These are phyloP conservation scores for Oryctes rhinoceros DNA, from an alignment of 1,140 invertebrate genomes.

Conservation along the genomic window DNA sequence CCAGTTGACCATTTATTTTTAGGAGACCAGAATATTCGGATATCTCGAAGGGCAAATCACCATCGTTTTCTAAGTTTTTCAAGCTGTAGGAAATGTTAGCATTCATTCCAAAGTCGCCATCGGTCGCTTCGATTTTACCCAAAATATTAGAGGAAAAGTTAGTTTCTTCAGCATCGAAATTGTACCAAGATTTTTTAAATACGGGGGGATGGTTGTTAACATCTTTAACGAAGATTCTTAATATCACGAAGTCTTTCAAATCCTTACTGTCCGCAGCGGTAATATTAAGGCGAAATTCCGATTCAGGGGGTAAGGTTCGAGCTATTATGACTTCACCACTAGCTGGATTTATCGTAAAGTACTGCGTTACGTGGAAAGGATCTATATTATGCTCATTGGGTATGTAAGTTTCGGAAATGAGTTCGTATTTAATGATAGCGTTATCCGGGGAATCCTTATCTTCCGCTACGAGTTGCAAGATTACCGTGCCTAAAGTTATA, in stretches of 20 bases:
- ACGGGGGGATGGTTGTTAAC: conserved; percentile 87
- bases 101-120: conserved; percentile 80
- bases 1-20: conserved; percentile 77
- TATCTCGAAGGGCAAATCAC: conserved; percentile 77
- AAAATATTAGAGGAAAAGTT: conserved; percentile 73
- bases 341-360: conserved; percentile 77
- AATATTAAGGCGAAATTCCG: conserved; percentile 79
- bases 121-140: conserved; percentile 74
- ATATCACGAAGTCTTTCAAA: conserved; percentile 72
- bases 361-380: conserved; percentile 66
- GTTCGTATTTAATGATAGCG: conserved; percentile 78
- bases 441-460: conserved; percentile 84
- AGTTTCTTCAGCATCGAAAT: conserved; percentile 83
- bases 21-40: conserved; percentile 77
- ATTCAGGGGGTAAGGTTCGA: conserved; percentile 77
- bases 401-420: conserved; percentile 71
- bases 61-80: conserved; percentile 61
- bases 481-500: conserved; percentile 73
- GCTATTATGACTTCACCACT: conserved; percentile 81
- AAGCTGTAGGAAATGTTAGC: conserved; percentile 80
- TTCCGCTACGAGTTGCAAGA: conserved; percentile 81
- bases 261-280: conserved; percentile 79
- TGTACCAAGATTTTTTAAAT: conserved; percentile 84
- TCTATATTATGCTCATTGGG: conserved; percentile 61
- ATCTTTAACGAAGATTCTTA: conserved; percentile 77